Evolutionary conservation across 1,140 invertebrate species (phyloP), one percentile per base, ranked within the genome.

Genomic region (Diabrotica undecimpunctata): DNA sequence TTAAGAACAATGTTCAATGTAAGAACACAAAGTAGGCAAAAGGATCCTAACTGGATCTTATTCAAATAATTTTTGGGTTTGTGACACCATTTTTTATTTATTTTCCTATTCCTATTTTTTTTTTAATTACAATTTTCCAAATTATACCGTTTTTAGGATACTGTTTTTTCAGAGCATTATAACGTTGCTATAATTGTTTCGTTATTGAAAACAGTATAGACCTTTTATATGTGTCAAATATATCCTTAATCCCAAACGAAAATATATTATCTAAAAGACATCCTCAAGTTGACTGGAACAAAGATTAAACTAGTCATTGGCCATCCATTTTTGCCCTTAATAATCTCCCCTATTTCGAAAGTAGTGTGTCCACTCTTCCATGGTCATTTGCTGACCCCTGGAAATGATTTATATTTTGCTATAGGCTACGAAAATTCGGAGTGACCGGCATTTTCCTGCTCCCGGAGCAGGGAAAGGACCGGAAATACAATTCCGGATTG

Each of bases 361-460:
- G n/a, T 46, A 46, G 41, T 46, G 41, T 46, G 41, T 46, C 41
- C 41, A 46, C 41, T 46, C 41, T 46, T 46, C 41, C 41, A 46
- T 46, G 41, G 41, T 46, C 41, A 46, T 46, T 46, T 46, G 41
- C 41, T 46, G 41, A 46, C n/a, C 14, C 53, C 53, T 54, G 53
- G 53, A 54, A 54, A 54, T 54, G 53, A 54, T 25, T 54, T 41
- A 58, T 58, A 38, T 55, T 35, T 55, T 55, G 54, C 35, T 55
- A 36, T 9, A 10, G 54, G 13, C 54, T 55, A 55, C 35, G 54
- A 14, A 55, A 10, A 25, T 62, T 46, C 56, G 11, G 65, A 58
- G 60, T 63, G 65, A 54, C 56, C 66, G 66, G 61, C 66, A 64
- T 59, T 67, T 67, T 62, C 41, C 51, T 61, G 41, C 63, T 60